Base-by-base conservation (phyloP, 2,888 invertebrate species). In the Maniola hyperantus region DNA sequence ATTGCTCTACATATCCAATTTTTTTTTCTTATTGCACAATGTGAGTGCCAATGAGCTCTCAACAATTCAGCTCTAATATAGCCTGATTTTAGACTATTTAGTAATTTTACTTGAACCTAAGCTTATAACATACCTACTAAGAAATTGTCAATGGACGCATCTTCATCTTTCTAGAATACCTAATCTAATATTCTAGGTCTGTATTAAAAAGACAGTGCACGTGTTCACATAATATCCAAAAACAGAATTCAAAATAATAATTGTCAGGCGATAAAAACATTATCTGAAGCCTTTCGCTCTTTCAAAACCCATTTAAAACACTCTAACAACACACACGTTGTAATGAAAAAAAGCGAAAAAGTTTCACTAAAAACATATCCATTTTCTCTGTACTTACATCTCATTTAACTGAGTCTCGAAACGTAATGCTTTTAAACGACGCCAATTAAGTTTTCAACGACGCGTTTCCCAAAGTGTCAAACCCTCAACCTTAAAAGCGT, bases 401-500 rank as follows among this genome's bases (percentile, higher is more conserved):
- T 62, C 57, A 62, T 67, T 67, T 65, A 65, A 67, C 65, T 26
- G 54, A 51, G 36, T 20, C 36, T 61, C 18, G 10, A 53, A 69
- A 33, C 65, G 39, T 64, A 61, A 64, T 64, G 64, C 66, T 48
- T 70, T 57, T 63, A n/a, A 57, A 58, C 58, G 36, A 54, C 72
- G 66, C 74, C 73, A 74, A 75, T 73, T 74, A 71, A 71, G 72
- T 73, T 71, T 70, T 69, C 69, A 66, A 73, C 72, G 44, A 69
- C 70, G 71, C 70, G 64, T 65, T 70, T 69, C 64, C 63, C 53
- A 71, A 72, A 75, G 72, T 70, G 72, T 75, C 71, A 64, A 68
- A 71, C 73, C 73, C 72, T 72, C 70, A 71, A 63, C 67, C 71
- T 71, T 73, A 74, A 75, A 72, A 68, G 71, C 75, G 71, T 65